Base-by-base conservation (phyloP, 2,797 vertebrate genomes). In the Molossus molossus region DNA sequence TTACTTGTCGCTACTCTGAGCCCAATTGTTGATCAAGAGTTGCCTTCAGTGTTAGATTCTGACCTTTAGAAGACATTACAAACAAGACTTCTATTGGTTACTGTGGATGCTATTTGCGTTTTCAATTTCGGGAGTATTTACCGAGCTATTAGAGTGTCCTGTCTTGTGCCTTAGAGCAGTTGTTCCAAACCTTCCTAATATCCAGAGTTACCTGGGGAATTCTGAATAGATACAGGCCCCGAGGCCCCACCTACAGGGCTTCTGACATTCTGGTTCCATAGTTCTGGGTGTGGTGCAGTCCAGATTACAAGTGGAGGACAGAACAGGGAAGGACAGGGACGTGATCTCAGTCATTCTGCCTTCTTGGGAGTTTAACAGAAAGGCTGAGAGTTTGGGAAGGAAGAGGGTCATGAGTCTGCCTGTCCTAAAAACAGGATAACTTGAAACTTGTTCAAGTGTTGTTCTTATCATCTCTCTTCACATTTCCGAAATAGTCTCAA, bases 371-470 rank as follows among this genome's bases (percentile, higher is more conserved):
- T 57, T 6, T 86, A 45, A 23, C 6, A 90, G 20, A 87, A 57
- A 88, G n/a, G 5, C 50, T 91, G 20, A 40, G 57, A 77, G 27
- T 5, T 55, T 65, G 37, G 50, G 23, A 79, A 73, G 9, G 50
- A 82, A 89, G 25, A 91, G 23, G 33, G 11, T 53, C 64, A 64
- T 48, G 45, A 85, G 37, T 85, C 29, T 85, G 9, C 85, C 73
- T 53, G 0, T 73, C 25, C 10, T 55, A 76, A 91, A n/a, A 86
- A 83, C 9, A 91, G 29, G 48, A 40, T 48, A 89, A 33, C 18
- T 11, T 90, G 85, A 62, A 73, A 18, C 55, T 89, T 40, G 21
- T 86, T 94, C 64, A 10, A 53, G 96, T 76, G 92, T 23, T 77
- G 33, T 73, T 96, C 27, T 50, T 89, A 50, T 20, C 20, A 53